Evolutionary conservation across 64 coral and sea anemone genomes (phyloP).

Genomic region (Montipora efflorescens): DNA sequence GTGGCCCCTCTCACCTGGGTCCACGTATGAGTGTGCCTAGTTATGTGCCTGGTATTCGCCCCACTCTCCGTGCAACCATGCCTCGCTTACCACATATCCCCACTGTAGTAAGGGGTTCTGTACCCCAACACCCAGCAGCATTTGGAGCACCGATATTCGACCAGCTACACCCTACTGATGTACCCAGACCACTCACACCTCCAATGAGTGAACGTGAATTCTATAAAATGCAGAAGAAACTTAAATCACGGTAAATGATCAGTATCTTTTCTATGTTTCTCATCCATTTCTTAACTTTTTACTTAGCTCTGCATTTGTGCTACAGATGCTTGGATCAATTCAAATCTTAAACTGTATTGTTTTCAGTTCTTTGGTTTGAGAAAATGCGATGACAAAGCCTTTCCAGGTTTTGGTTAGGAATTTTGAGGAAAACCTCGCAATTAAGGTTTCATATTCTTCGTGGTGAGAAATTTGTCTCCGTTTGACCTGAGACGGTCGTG

Average conservation of each 20-base stretch:
- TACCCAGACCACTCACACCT: constrained; percentile 18
- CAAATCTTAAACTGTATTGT: too few relatives aligned
- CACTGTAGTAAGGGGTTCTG: not conserved
- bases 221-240: constrained; percentile 70
- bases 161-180: constrained; percentile 20
- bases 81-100: constrained; percentile 37
- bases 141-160: constrained; percentile 50
- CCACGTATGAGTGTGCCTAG: constrained; percentile 36
- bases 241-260: constrained; percentile 51
- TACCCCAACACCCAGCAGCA: constrained; percentile 23
- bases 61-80: constrained; percentile 5
- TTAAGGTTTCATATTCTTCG: too few relatives aligned
- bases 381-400: too few relatives aligned
- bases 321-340: too few relatives aligned
- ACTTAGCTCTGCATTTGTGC: not conserved
- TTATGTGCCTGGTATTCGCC: constrained; percentile 37
- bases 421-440: not conserved
- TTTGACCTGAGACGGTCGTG: too few relatives aligned
- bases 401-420: too few relatives aligned
- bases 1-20: constrained; percentile 17
- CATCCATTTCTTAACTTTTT: not conserved
- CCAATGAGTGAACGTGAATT: constrained; percentile 69
- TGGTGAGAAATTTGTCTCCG: too few relatives aligned
- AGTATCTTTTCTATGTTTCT: not conserved
- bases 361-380: too few relatives aligned